Evolutionary conservation across 2,888 invertebrate species (phyloP), one percentile per base, ranked within the genome.

Genomic region (Oegoconia quadripuncta): DNA sequence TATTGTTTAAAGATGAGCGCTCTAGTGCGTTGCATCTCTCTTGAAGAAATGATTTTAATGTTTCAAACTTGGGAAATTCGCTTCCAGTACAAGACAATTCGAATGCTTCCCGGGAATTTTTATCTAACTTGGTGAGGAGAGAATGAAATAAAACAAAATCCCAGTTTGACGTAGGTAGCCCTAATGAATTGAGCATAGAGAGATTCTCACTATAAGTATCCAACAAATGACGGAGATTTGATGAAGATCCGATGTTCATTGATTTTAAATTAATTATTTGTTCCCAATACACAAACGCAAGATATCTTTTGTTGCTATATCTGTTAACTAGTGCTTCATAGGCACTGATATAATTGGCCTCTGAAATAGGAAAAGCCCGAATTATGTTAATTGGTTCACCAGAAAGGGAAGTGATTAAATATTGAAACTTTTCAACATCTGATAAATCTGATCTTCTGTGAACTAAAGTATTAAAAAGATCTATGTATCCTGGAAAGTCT

Each of bases 301-400:
- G 28, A 28, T 28, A 28, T 28, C 28, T 28, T 28, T 28, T 28
- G 13, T 28, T 28, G 9, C 12, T 28, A 12, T 28, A 28, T 28
- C 13, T 28, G 28, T 28, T 14, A 12, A 28, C 28, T 2, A 28
- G 14, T 6, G 28, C 28, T 14, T 28, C 12, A 28, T 28, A 28
- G 3, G 13, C 28, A 28, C 28, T 3, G 5, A 14, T 28, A 9
- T 28, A 28, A 28, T 28, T 28, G 3, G 14, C 14, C 3, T 28
- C 28, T 5, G 28, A 28, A 13, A 28, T 28, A 28, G 28, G 28
- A 28, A 12, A 28, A 8, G 28, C 28, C 3, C 28, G 28, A 28
- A 28, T 28, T 3, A 28, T 8, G 9, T 28, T 28, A 3, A 28
- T 12, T 3, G 28, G 28, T 28, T 28, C 28, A 6, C 28, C 28